phyloP scores from a whole-genome alignment of 2,888 invertebrate species.

The Drosophila infuscata region DNA sequence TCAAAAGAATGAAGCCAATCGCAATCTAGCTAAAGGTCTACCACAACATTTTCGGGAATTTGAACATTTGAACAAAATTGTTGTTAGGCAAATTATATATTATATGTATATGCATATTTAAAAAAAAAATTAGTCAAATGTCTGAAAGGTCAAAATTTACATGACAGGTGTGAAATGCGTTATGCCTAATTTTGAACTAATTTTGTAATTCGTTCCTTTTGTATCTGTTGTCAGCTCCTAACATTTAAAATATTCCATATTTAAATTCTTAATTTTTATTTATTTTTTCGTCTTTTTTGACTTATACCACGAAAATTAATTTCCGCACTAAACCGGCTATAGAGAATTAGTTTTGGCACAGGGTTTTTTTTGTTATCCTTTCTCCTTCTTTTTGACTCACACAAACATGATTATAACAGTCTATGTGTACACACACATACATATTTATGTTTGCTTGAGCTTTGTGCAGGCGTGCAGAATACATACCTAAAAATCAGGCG shows the following conservation, averaged over 20 bases:
- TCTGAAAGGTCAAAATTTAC: constrained; percentile 45
- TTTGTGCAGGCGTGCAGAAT: constrained; percentile 42
- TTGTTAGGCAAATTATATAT: not conserved
- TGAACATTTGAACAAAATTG: not conserved
- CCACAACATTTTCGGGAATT: constrained; percentile 5
- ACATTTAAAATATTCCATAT: constrained; percentile 7
- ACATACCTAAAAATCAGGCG: constrained; percentile 83
- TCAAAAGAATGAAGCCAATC: constrained; percentile 50
- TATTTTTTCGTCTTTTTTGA: not conserved
- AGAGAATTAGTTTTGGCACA: not conserved
- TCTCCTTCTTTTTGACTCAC: constrained; percentile 9
- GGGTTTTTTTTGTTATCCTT: constrained; percentile 5
- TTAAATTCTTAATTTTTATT: constrained; percentile 5
- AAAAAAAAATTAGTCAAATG: constrained; percentile 7
- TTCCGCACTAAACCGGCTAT: not conserved
- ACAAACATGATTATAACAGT: constrained; percentile 13
- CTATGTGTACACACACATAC: not conserved
- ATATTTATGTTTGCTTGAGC: constrained; percentile 25
- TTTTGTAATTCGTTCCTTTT: not conserved
- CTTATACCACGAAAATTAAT: not conserved
- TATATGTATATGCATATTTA: not conserved
- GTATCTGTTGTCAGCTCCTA: not conserved
- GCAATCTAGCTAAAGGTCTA: not conserved
- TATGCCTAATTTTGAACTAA: constrained; percentile 9
- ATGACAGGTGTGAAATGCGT: constrained; percentile 18